These are phyloP conservation scores for Balanococcus diminutus DNA, from an alignment of 2,888 invertebrate species.

Conservation along the genomic window DNA sequence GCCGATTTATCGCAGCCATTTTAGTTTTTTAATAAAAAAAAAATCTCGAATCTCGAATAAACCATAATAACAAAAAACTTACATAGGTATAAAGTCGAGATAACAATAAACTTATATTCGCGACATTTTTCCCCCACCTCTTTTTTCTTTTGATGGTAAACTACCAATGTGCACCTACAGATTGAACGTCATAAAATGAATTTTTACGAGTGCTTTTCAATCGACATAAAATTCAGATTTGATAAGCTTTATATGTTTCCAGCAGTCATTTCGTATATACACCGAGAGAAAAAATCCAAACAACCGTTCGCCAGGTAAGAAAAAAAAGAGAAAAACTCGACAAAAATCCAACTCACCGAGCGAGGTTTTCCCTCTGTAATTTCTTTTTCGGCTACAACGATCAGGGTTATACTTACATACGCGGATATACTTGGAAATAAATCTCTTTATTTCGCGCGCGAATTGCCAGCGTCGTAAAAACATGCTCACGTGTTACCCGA, in stretches of 20 bases:
- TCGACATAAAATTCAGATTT: conserved; percentile 40
- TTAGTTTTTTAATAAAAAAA: conserved; percentile 10
- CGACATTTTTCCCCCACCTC: not conserved
- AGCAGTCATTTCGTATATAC: not conserved
- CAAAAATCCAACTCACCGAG: conserved; percentile 26
- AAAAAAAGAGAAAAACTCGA: not conserved
- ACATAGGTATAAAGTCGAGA: conserved; percentile 20
- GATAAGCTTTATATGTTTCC: conserved; percentile 24
- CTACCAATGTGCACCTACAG: conserved; percentile 19
- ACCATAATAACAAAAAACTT: not conserved
- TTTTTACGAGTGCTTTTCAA: conserved; percentile 34
- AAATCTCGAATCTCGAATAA: not conserved
- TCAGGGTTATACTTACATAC: not conserved
- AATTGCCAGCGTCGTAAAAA: not conserved
- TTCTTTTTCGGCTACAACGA: not conserved
- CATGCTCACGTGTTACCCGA: conserved; percentile 19
- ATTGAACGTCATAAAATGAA: conserved; percentile 25
- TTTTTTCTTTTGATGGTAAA: not conserved
- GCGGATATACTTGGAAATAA: conserved; percentile 3
- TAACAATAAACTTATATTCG: conserved; percentile 40
- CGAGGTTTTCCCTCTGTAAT: not conserved
- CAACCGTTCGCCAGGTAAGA: not conserved
- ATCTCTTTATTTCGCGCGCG: conserved; percentile 15
- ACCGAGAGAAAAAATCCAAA: not conserved
- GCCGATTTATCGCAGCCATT: not conserved